A percentile compares a stretch with the other conserved stretches of the same genome.
Conservation (phyloP, 1,140 invertebrate species). For the Grapholita molesta region DNA sequence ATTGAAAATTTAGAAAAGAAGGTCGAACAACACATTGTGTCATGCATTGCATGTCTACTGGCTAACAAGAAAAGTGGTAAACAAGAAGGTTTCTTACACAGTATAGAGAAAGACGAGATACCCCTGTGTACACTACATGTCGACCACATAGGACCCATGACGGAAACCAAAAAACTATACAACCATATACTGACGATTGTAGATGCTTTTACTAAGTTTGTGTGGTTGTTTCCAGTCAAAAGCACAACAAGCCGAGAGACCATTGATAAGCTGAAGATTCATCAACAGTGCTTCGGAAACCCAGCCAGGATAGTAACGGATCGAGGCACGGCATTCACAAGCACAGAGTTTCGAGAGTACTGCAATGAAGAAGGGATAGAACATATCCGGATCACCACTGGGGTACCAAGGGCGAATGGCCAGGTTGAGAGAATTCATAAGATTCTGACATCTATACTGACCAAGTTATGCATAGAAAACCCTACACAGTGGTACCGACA, state of each 20-base stretch:
- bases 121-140: conserved; percentile 39
- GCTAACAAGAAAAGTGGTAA: conserved; percentile 47
- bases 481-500: conserved; percentile 46
- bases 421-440: conserved; percentile 49
- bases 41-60: conserved; percentile 52
- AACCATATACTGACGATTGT: conserved; percentile 46
- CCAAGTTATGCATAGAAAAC: conserved; percentile 42
- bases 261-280: conserved; percentile 31
- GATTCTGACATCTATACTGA: conserved; percentile 38
- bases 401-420: conserved; percentile 43
- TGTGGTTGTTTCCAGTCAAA: conserved; percentile 43
- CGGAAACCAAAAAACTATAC: conserved; percentile 34
- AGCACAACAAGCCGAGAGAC: conserved; percentile 33
- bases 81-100: conserved; percentile 51
- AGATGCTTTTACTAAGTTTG: conserved; percentile 43
- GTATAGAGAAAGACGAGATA: conserved; percentile 38
- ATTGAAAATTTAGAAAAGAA: conserved; percentile 50
- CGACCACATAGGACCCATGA: conserved; percentile 36
- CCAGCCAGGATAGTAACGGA: conserved; percentile 50
- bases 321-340: conserved; percentile 56
- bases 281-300: conserved; percentile 47
- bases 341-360: conserved; percentile 42
- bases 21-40: conserved; percentile 42
- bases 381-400: conserved; percentile 46
- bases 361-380: conserved; percentile 46